These are phyloP conservation scores for Oxytorus armatus DNA, from an alignment of 2,888 invertebrate species.

Conservation along the genomic window DNA sequence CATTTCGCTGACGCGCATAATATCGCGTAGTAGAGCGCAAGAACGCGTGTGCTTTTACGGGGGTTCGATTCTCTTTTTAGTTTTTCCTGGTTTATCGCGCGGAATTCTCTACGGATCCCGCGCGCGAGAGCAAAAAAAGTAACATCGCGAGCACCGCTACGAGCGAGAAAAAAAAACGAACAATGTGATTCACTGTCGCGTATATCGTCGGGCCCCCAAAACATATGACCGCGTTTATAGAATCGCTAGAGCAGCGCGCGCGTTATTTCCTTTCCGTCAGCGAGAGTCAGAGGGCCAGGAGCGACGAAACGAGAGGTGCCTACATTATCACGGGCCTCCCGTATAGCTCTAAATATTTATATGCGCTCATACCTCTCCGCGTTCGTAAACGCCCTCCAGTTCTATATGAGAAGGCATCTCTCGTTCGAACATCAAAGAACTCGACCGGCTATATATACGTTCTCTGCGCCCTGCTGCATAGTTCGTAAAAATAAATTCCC, in stretches of 20 bases:
- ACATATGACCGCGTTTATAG: too few relatives aligned
- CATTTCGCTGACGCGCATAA: slow-evolving; percentile 56
- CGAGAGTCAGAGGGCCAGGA: slow-evolving; percentile 16
- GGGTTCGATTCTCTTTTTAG: too few relatives aligned
- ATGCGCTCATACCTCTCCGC: slow-evolving; percentile 78
- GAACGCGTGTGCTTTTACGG: too few relatives aligned
- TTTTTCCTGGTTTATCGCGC: too few relatives aligned
- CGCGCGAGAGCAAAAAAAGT: too few relatives aligned
- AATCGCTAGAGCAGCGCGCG: too few relatives aligned
- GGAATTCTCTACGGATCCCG: too few relatives aligned
- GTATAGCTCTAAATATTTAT: slow-evolving; percentile 82
- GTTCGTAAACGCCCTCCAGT: slow-evolving; percentile 37
- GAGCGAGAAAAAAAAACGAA: too few relatives aligned
- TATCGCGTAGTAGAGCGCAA: slow-evolving; percentile 19
- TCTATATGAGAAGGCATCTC: slow-evolving; percentile 59
- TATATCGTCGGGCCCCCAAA: background rate
- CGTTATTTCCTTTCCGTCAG: too few relatives aligned
- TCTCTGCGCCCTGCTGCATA: slow-evolving; percentile 73
- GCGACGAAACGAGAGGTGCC: slow-evolving; percentile 68
- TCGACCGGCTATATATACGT: slow-evolving; percentile 46
- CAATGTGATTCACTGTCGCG: slow-evolving; percentile 1
- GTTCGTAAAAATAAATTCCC: slow-evolving; percentile 83
- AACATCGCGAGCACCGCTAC: too few relatives aligned
- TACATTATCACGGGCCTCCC: slow-evolving; percentile 74
- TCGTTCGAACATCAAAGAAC: slow-evolving; percentile 82